phyloP scores from a whole-genome alignment of 2,113 vertebrate species.

The Periophthalmodon schlosseri region DNA sequence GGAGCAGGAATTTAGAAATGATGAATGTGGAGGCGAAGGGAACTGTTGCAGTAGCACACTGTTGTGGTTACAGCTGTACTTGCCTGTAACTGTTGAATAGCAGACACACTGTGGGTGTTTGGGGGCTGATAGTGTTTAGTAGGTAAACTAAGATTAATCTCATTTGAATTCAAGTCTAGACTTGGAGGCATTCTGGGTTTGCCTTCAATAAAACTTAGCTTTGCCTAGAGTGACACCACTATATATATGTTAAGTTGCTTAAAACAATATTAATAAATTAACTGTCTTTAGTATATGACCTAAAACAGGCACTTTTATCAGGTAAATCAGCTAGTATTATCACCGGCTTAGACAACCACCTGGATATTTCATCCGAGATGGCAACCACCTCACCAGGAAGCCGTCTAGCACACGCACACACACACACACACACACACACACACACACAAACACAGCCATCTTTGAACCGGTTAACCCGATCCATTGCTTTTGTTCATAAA shows the following conservation, averaged over 20 bases:
- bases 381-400: constrained; percentile 26
- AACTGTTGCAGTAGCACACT: constrained; percentile 40
- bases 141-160: constrained; percentile 28
- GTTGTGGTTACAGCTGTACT: constrained; percentile 34
- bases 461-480: constrained; percentile 37
- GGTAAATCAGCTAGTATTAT: constrained; percentile 28
- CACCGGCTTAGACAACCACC: constrained; percentile 35
- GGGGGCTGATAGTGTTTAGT: constrained; percentile 20
- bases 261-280: background rate
- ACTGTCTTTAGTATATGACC: constrained; percentile 1
- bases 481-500: constrained; percentile 47
- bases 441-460: constrained; percentile 10
- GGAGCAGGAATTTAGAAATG: constrained; percentile 37
- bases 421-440: constrained; percentile 12
- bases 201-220: constrained; percentile 20
- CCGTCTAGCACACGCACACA: constrained; percentile 20
- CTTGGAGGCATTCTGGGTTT: constrained; percentile 17
- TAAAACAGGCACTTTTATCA: constrained; percentile 19
- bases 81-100: constrained; percentile 48
- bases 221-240: background rate
- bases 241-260: background rate
- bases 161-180: constrained; percentile 17
- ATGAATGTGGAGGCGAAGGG: constrained; percentile 29
- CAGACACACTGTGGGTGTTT: constrained; percentile 7
- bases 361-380: constrained; percentile 43